A percentile compares a stretch with the other conserved stretches of the same genome.
phyloP scores from a whole-genome alignment of 2,797 vertebrate species.

The Dallia pectoralis region DNA sequence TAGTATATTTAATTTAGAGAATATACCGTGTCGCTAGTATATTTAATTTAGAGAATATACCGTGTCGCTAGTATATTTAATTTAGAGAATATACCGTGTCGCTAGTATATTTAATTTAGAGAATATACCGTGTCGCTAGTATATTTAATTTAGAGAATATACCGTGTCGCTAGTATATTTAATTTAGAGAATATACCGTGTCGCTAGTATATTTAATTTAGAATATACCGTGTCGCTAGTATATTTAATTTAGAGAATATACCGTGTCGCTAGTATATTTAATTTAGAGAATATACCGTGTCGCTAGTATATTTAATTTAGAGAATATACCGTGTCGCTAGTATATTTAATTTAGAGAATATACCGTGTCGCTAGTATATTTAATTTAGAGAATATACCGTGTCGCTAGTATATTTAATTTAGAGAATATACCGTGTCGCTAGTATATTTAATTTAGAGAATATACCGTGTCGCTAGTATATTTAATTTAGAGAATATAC shows the following conservation, averaged over 20 bases:
- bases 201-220: background rate
- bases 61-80: background rate
- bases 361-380: background rate
- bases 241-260: background rate
- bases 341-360: background rate
- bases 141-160: background rate
- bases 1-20: background rate
- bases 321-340: background rate
- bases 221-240: background rate
- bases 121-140: background rate
- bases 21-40: background rate
- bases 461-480: background rate
- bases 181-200: background rate
- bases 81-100: background rate
- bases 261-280: background rate
- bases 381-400: background rate
- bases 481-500: background rate
- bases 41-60: background rate
- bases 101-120: background rate
- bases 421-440: background rate
- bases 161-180: background rate
- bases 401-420: background rate
- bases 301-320: background rate
- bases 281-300: background rate
- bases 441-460: background rate